These are phyloP conservation scores for Bucco capensis DNA, from an alignment of 2,113 vertebrate species.

Conservation along the genomic window DNA sequence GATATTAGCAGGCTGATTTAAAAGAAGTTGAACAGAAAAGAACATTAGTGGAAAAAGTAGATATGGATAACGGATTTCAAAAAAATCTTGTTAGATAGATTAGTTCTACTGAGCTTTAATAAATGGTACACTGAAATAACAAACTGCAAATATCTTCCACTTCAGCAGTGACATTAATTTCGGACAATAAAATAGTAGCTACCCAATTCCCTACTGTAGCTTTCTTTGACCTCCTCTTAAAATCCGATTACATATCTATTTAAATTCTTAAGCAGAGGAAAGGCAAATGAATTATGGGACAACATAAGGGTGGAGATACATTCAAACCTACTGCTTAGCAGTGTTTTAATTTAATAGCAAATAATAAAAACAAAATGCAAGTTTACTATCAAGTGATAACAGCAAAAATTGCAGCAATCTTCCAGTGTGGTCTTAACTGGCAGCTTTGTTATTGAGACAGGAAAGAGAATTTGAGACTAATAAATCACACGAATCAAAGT, in stretches of 20 bases:
- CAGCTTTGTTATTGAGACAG: constrained; percentile 20
- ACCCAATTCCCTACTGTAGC: not conserved
- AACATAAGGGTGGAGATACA: not conserved
- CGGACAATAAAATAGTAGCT: not conserved
- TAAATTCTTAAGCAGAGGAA: not conserved
- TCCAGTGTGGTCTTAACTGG: constrained; percentile 14
- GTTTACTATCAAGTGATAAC: constrained; percentile 13
- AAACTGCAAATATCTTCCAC: not conserved
- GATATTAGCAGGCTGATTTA: not conserved
- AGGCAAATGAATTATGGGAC: not conserved
- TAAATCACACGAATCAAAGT: constrained; percentile 45
- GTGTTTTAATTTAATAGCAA: not conserved
- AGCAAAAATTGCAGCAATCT: not conserved
- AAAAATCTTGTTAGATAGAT: not conserved
- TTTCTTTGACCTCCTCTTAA: not conserved
- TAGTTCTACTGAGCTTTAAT: not conserved
- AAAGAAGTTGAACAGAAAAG: not conserved
- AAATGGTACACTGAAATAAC: not conserved
- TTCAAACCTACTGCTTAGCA: not conserved
- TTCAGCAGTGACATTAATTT: not conserved
- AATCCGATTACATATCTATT: accelerated
- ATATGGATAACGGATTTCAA: not conserved
- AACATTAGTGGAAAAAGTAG: not conserved
- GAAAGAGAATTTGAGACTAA: constrained; percentile 20
- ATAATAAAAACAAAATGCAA: not conserved